Percentiles rank a stretch among this genome's conserved stretches.
phyloP scores from a whole-genome alignment of 2,888 invertebrate species.

The Ophion ventricosus region DNA sequence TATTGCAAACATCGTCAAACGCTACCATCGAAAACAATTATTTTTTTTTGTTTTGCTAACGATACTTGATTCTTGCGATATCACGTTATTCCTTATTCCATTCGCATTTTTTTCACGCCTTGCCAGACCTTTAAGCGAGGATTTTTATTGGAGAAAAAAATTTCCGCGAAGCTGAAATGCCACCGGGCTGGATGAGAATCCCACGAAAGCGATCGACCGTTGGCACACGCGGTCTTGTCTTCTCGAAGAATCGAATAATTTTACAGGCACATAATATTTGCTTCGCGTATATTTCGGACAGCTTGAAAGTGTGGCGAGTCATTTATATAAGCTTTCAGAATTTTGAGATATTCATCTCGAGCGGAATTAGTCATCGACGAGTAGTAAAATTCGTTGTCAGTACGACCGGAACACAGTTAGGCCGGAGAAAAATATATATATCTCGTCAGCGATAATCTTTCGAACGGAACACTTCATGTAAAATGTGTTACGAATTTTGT shows the following conservation, averaged over 20 bases:
- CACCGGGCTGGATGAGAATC: conserved; percentile 4
- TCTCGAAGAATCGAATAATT: conserved; percentile 4
- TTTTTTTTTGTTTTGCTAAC: not conserved
- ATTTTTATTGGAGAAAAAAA: not conserved
- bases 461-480: not conserved
- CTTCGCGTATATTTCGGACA: conserved; percentile 3
- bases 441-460: conserved; percentile 13
- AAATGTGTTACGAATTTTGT: conserved; percentile 19
- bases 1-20: conserved; percentile 7
- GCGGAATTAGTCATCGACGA: conserved; percentile 34
- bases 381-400: not conserved
- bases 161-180: conserved; percentile 9
- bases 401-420: not conserved
- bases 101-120: not conserved
- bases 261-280: conserved; percentile 4
- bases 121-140: not conserved
- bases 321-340: conserved; percentile 11
- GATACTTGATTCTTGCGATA: conserved; percentile 7
- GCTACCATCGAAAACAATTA: conserved; percentile 3
- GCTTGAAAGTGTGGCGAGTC: conserved; percentile 11
- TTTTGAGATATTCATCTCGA: conserved; percentile 21
- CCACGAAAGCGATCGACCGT: conserved; percentile 5
- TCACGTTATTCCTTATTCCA: conserved; percentile 6
- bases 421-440: conserved; percentile 2
- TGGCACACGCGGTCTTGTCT: not conserved